phyloP scores from a whole-genome alignment of 2,888 invertebrate genomes.

The Heliconius aoede region DNA sequence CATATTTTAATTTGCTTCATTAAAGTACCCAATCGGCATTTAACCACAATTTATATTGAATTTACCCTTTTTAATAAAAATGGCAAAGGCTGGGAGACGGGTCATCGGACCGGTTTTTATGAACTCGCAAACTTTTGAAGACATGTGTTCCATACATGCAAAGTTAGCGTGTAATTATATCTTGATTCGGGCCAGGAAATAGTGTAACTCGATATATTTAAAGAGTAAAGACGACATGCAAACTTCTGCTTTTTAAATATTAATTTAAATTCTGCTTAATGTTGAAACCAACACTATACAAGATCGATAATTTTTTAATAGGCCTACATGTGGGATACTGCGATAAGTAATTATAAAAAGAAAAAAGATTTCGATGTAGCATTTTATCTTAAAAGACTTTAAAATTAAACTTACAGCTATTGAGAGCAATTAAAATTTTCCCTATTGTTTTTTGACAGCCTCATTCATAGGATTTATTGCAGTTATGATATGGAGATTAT shows the following conservation, averaged over 20 bases:
- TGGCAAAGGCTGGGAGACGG: slow-evolving; percentile 6
- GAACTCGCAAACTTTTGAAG: slow-evolving; percentile 20
- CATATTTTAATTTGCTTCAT: background rate
- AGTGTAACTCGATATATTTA: slow-evolving; percentile 28
- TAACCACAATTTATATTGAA: background rate
- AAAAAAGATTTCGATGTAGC: too few species aligned
- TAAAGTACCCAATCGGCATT: background rate
- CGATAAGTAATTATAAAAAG: too few species aligned
- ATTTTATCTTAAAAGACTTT: too few species aligned
- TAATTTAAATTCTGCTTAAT: background rate
- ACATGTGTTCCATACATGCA: slow-evolving; percentile 26
- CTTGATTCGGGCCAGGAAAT: slow-evolving; percentile 25
- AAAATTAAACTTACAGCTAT: too few species aligned
- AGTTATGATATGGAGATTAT: too few species aligned
- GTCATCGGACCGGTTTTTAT: slow-evolving; percentile 28
- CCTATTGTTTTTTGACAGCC: too few species aligned
- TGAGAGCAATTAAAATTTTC: too few species aligned
- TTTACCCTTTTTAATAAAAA: slow-evolving; percentile 13
- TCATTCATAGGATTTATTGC: too few species aligned
- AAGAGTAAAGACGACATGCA: slow-evolving; percentile 13
- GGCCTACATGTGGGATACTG: background rate
- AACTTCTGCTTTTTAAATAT: background rate
- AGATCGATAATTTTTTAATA: background rate
- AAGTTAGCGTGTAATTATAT: slow-evolving; percentile 29
- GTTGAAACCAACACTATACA: background rate